Percentiles rank a stretch among this genome's conserved stretches.
Conservation (phyloP, 2,888 invertebrate genomes). For the Meandrusa payeni region DNA sequence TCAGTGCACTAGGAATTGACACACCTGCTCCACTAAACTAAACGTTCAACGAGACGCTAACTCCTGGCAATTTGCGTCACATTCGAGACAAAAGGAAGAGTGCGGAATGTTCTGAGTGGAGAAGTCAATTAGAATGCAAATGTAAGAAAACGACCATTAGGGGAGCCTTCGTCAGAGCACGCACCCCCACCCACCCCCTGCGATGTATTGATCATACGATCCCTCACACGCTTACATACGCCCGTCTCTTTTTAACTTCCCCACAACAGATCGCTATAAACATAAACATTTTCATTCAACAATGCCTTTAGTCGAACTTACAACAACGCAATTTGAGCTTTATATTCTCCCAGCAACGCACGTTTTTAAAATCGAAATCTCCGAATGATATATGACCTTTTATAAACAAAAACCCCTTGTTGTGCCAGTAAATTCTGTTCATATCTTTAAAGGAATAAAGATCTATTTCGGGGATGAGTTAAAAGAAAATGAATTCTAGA, state of each 20-base stretch:
- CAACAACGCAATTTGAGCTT: slow-evolving; percentile 31
- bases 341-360: background rate
- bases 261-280: slow-evolving; percentile 78
- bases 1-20: slow-evolving; percentile 13
- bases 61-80: slow-evolving; percentile 61
- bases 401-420: slow-evolving; percentile 44
- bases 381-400: slow-evolving; percentile 31
- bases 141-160: slow-evolving; percentile 79
- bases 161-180: slow-evolving; percentile 43
- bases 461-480: slow-evolving; percentile 69
- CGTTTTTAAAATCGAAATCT: slow-evolving; percentile 13
- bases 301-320: slow-evolving; percentile 44
- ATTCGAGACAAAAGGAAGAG: slow-evolving; percentile 62
- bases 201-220: slow-evolving; percentile 73
- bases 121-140: slow-evolving; percentile 78
- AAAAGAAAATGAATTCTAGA: slow-evolving; percentile 69
- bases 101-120: slow-evolving; percentile 44
- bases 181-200: slow-evolving; percentile 48
- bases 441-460: slow-evolving; percentile 76
- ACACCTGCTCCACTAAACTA: slow-evolving; percentile 27
- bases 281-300: slow-evolving; percentile 58
- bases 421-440: slow-evolving; percentile 75
- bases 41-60: slow-evolving; percentile 44
- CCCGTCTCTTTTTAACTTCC: slow-evolving; percentile 78
- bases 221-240: slow-evolving; percentile 75